Evolutionary conservation across 2,888 invertebrate genomes (phyloP).

Genomic region (Calliphora vomitoria): DNA sequence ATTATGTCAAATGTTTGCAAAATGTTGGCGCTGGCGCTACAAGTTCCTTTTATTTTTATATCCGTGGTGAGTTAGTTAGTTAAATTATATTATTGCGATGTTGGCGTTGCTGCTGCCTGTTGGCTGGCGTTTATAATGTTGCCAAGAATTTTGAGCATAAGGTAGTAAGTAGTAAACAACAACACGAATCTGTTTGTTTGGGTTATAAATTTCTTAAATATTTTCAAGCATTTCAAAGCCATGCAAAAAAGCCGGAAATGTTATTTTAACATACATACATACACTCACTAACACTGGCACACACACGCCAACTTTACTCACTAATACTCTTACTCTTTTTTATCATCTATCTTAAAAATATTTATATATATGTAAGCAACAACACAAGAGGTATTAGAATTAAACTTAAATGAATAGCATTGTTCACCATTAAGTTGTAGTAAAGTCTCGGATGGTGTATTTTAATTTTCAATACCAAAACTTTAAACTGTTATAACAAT

Average conservation of each 20-base stretch:
- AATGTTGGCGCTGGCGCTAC: slow-evolving; percentile 70
- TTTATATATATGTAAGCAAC: too few species aligned
- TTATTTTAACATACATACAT: slow-evolving; percentile 7
- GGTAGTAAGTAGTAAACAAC: neutral
- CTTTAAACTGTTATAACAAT: slow-evolving; percentile 1
- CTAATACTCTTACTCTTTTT: neutral
- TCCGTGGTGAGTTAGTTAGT: slow-evolving; percentile 68
- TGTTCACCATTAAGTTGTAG: neutral
- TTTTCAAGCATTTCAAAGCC: slow-evolving; percentile 6
- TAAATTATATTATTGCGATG: slow-evolving; percentile 45
- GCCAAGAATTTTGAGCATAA: slow-evolving; percentile 20
- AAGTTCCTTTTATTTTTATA: slow-evolving; percentile 53
- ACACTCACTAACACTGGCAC: neutral
- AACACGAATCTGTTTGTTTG: neutral
- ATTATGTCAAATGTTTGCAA: slow-evolving; percentile 71
- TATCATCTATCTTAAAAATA: too few species aligned
- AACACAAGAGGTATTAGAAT: neutral
- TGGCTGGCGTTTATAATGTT: slow-evolving; percentile 5
- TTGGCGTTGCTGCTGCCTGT: slow-evolving; percentile 4
- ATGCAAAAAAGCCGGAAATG: slow-evolving; percentile 20
- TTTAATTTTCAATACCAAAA: neutral
- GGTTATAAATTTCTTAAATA: slow-evolving; percentile 21
- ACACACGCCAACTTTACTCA: neutral
- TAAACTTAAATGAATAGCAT: neutral
- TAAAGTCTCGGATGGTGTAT: neutral